phyloP scores from a whole-genome alignment of 1,140 invertebrate genomes.

The Neoseiulus cucumeris region DNA sequence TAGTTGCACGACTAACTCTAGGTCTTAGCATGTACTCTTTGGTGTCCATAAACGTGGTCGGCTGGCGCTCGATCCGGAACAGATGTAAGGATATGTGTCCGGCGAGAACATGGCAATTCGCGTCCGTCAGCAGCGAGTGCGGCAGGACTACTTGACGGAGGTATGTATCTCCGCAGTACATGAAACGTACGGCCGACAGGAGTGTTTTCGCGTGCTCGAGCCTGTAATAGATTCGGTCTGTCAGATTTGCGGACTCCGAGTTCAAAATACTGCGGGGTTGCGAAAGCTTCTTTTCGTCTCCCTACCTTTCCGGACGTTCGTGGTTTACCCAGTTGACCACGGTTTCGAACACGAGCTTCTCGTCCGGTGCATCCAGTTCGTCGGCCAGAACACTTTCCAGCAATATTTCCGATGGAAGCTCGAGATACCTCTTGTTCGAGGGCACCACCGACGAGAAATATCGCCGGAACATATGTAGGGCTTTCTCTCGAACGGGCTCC shows the following conservation, averaged over 20 bases:
- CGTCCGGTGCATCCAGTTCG: constrained; percentile 45
- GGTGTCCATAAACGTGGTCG: background rate
- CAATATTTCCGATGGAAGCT: background rate
- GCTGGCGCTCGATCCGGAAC: background rate
- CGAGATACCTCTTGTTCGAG: background rate
- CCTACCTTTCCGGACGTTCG: constrained; percentile 30
- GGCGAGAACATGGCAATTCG: background rate
- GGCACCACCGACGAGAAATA: background rate
- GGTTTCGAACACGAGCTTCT: constrained; percentile 44
- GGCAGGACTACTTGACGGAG: background rate
- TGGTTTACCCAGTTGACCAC: constrained; percentile 40
- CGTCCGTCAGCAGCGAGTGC: background rate
- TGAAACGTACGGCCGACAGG: background rate
- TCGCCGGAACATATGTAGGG: background rate
- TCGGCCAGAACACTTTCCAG: constrained; percentile 25
- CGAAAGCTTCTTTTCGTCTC: constrained; percentile 30
- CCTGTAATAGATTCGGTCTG: background rate
- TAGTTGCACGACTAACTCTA: background rate
- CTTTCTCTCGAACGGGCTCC: background rate
- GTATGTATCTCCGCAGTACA: background rate
- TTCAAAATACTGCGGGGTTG: constrained; percentile 20
- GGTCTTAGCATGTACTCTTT: background rate
- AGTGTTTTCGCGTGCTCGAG: background rate
- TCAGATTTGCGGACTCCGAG: constrained; percentile 21
- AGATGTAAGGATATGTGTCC: background rate